A percentile compares a stretch with the other conserved stretches of the same genome.
Conservation (phyloP, 2,113 vertebrate genomes). For the Hyperoodon ampullatus region DNA sequence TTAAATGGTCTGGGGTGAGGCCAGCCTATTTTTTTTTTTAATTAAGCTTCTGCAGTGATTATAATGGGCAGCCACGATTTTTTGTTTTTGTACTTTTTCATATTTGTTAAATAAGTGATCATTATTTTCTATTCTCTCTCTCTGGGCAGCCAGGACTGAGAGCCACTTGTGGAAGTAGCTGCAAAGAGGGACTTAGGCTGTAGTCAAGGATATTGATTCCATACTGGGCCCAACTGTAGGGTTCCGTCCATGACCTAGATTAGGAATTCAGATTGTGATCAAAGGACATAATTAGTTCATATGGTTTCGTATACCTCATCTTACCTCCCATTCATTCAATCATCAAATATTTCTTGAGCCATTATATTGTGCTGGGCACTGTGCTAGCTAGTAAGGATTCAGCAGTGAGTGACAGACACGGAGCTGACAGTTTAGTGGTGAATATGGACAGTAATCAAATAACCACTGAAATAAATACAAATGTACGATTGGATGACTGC, state of each 20-base stretch:
- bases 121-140: too few relatives aligned
- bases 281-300: slow-evolving; percentile 16
- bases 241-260: slow-evolving; percentile 21
- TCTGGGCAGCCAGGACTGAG: neutral
- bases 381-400: slow-evolving; percentile 17
- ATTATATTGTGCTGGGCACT: slow-evolving; percentile 8
- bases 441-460: neutral
- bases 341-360: slow-evolving; percentile 45
- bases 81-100: too few relatives aligned
- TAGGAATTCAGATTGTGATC: slow-evolving; percentile 47
- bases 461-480: neutral
- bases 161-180: neutral
- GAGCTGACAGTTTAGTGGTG: neutral
- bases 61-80: neutral
- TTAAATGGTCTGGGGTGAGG: neutral
- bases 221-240: neutral
- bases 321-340: slow-evolving; percentile 19
- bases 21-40: neutral
- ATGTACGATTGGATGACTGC: neutral
- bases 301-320: slow-evolving; percentile 36
- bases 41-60: neutral
- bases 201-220: slow-evolving; percentile 5
- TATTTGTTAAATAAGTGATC: too few relatives aligned
- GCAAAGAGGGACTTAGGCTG: neutral
- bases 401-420: neutral